Percentiles rank a stretch among this genome's conserved stretches.
phyloP scores from a whole-genome alignment of 1,140 invertebrate species.

The Carcinoscorpius rotundicauda region DNA sequence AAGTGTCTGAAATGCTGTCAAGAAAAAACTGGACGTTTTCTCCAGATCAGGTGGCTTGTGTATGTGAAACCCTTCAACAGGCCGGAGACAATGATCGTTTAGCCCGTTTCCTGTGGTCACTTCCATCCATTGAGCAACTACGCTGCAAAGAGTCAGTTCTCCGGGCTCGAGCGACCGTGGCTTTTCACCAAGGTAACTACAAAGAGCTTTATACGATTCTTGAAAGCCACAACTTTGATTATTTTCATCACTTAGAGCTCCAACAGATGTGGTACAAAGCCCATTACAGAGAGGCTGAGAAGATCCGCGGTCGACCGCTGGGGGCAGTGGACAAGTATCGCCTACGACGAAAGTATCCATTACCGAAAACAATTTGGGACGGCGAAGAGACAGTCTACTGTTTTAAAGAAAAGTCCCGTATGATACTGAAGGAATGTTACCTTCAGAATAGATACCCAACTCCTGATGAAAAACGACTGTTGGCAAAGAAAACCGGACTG shows the following conservation, averaged over 20 bases:
- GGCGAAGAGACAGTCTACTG: conserved; percentile 97
- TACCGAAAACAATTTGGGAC: conserved; percentile 95
- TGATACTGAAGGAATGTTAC: conserved; percentile 71
- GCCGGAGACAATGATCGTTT: conserved; percentile 90
- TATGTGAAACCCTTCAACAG: conserved; percentile 95
- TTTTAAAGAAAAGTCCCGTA: conserved; percentile 62
- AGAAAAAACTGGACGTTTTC: conserved; percentile 49
- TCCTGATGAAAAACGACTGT: conserved; percentile 83
- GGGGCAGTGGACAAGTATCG: conserved; percentile 89
- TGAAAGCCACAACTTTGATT: conserved; percentile 75
- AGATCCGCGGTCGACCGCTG: conserved; percentile 76
- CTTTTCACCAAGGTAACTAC: neutral
- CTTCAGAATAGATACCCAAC: conserved; percentile 59
- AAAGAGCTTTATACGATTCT: conserved; percentile 76
- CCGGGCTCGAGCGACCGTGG: neutral
- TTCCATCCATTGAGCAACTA: conserved; percentile 77
- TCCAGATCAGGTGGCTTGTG: conserved; percentile 95
- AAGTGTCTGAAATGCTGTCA: too few species aligned
- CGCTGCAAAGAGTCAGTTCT: conserved; percentile 81
- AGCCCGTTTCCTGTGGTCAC: conserved; percentile 91
- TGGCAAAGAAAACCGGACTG: conserved; percentile 77
- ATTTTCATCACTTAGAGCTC: conserved; percentile 64
- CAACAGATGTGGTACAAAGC: conserved; percentile 88
- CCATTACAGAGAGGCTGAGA: conserved; percentile 73
- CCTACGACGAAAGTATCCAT: conserved; percentile 90